Base-by-base conservation (phyloP, 1,140 invertebrate genomes). In the Tetranychus urticae region DNA sequence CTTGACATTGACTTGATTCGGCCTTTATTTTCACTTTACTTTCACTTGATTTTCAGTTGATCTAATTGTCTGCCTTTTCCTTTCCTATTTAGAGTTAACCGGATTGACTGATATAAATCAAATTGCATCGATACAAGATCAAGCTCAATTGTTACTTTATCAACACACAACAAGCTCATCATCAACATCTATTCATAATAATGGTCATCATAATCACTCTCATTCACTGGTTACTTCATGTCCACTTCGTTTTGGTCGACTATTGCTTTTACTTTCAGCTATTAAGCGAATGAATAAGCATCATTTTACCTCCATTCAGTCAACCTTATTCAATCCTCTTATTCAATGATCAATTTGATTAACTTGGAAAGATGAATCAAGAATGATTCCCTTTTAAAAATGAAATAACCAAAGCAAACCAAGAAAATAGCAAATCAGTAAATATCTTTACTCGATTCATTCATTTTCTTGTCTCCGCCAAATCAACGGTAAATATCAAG, bases 241-340 rank as follows among this genome's bases (percentile, higher is more conserved):
- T 34, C 46, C 60, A n/a, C 48, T 58, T 14, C 63, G 50, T 48
- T 63, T 64, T 58, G 60, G 60, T 45, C 59, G 60, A 33, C 62
- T 64, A 37, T 45, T 64, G 36, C 52, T 61, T 14, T 52, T 64
- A 31, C 45, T 64, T 10, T 64, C 59, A 1, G 42, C 45, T 3
- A 35, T 62, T n/a, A 58, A 56, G 36, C 13, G 56, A 52, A 37
- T 64, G 31, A 63, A 61, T 54, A 48, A 31, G 23, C 36, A 63
- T 59, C 59, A 64, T 64, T 64, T 64, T 35, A 13, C 48, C 4
- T 47, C 63, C 23, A 64, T 64, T 58, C 63, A 64, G 35, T 13
- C 23, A 31, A 47, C 42, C 39, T 55, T 64, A 58, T 61, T 61
- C n/a, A 46, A 58, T 59, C 62, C 54, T 14, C n/a, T 42, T 50